A percentile compares a stretch with the other conserved stretches of the same genome.
Evolutionary conservation across 2,113 vertebrate species (phyloP).

Genomic region (Seriola dumerili): DNA sequence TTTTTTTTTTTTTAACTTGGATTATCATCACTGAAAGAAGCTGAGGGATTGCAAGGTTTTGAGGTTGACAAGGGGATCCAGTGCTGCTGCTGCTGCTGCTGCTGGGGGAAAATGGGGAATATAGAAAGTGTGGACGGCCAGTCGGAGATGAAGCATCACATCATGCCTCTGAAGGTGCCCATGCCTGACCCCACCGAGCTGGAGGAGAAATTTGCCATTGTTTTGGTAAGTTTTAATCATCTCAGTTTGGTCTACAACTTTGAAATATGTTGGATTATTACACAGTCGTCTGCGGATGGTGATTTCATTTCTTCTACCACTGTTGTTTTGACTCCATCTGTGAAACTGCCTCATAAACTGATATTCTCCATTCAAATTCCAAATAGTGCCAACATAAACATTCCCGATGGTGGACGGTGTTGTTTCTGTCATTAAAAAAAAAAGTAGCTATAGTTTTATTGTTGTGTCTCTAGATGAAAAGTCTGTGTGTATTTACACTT

Average conservation of each 20-base stretch:
- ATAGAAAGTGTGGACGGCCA: constrained; percentile 92
- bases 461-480: not conserved
- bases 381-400: not conserved
- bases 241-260: not conserved
- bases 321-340: not conserved
- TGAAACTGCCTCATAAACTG: not conserved
- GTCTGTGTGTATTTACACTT: constrained; percentile 13
- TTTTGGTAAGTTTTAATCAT: constrained; percentile 89
- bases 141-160: constrained; percentile 87
- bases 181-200: constrained; percentile 96
- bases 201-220: constrained; percentile 95
- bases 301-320: not conserved
- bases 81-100: not conserved
- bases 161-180: constrained; percentile 92
- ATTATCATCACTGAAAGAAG: constrained; percentile 40
- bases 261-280: not conserved
- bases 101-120: constrained; percentile 89
- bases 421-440: not conserved
- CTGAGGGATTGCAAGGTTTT: constrained; percentile 3
- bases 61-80: constrained; percentile 21
- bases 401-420: not conserved
- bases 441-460: not conserved
- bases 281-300: too few relatives aligned
- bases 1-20: not conserved
- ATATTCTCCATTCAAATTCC: not conserved